Base-by-base conservation (phyloP, 2,113 vertebrate species). In the Eptesicus fuscus region DNA sequence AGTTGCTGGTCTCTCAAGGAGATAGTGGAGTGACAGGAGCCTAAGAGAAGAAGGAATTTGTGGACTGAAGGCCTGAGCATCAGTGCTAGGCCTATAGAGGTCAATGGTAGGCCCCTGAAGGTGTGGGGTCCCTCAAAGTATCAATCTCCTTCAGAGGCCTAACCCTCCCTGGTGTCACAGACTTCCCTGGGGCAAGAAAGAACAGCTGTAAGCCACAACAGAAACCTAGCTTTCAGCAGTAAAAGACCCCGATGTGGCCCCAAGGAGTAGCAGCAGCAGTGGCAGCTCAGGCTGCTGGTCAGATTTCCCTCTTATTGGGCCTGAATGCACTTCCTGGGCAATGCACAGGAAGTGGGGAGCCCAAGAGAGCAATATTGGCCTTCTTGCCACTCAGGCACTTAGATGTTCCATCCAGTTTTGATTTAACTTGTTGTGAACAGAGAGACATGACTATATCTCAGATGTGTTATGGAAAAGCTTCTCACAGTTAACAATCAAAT, bases 381-480 rank as follows among this genome's bases (percentile, higher is more conserved):
- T 87, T 94, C 28, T 47, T 30, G n/a, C 3, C 28, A 44, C 49
- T 90, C 32, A 70, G 71, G 63, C 12, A 67, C 44, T 77, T 73
- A 35, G 7, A 40, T 61, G 32, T 65, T 53, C 56, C 88, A 65
- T 49, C 20, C 51, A 11, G 0, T 74, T 83, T 94, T 67, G 5
- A 96, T n/a, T 88, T 79, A 69, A 83, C 63, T 53, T 86, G 59
- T 85, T 90, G 69, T 87, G 53, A 70, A 74, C 30, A 80, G 79
- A 93, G 42, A 83, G 47, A 85, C 3, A 51, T 9, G 47, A 53
- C 22, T 71, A 40, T 23, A 77, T 18, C 35, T 80, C 28, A 77
- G 74, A 53, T 71, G 22, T 83, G 1, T 69, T 85, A 63, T 76
- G 32, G 30, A 78, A 93, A 78, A 70, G 22, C 74, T 92, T 80